Base-by-base conservation (phyloP, 2,113 vertebrate genomes). In the Grammomys dolichurus region DNA sequence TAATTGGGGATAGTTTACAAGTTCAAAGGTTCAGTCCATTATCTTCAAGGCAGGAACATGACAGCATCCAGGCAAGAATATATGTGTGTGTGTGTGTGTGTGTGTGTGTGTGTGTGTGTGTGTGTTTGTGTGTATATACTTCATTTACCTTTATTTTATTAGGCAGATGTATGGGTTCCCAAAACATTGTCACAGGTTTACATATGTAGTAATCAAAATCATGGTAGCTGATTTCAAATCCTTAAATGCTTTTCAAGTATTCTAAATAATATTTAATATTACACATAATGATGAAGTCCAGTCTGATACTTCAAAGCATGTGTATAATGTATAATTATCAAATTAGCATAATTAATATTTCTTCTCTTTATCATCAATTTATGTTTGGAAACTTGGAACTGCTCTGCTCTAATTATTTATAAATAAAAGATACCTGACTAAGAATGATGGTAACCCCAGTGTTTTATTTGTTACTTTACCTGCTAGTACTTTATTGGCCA, bases 101-200 rank as follows among this genome's bases (percentile, higher is more conserved):
- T 40, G 40, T 40, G 40, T 40, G 40, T 40, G 40, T 40, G 40
- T 40, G 40, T 40, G 40, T 40, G 40, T 40, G 40, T 40, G 40
- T 40, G 40, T 40, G 40, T 40, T 40, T 40, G 40, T 40, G 40
- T 40, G 40, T 40, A 40, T 40, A 40, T 40, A 40, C 40, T 54
- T 86, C 33, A 86, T 43, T 40, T 86, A 63, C n/a, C 12, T 84
- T 63, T 63, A 43, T 43, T 28, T 84, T 84, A 63, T 9, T 63
- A 43, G 4, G 0, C 1, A 63, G 16, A 63, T 43, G 1, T 43
- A 5, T 63, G 7, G 3, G 36, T 58, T 58, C 5, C 10, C 9
- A 58, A 60, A 26, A 40, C 1, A 40, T 12, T 40, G 60, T 82
- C 54, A 40, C 36, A 8, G n/a, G 22, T 60, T 40, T 40, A 40